Evolutionary conservation across 2,113 vertebrate genomes (phyloP), one percentile per base, ranked within the genome.

Genomic region (Ameiurus melas): DNA sequence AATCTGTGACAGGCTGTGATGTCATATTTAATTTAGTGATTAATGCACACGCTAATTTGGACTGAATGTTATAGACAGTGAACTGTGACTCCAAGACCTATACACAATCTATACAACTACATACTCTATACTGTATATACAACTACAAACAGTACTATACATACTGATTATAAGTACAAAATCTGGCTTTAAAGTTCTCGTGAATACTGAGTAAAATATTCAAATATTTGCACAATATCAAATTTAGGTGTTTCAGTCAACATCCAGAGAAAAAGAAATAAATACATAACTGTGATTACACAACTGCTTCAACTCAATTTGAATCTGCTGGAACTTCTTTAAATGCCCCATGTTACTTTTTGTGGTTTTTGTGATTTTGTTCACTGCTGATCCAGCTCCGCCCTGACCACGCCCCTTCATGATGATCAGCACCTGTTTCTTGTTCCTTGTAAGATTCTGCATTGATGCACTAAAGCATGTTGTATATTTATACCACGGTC

Each of bases 1-100:
- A 83, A 90, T 90, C 83, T 85, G 78, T 89, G 90, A 87, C 90
- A 87, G 77, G 88, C 68, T 89, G 86, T 87, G 85, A 89, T 89
- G 90, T 87, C 88, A 78, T 70, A 51, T 19, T 84, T 77, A 85
- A 83, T 55, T 68, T 60, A 75, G 58, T 82, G 43, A 89, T 77
- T 85, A 66, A 85, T 78, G 51, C 60, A 53, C 53, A 70, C 25
- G 19, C 80, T 47, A 84, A 55, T 20, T 75, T 62, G 10, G n/a
- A 62, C 80, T 73, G 16, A 60, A 20, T 60, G 7, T 36, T 62
- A 47, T 58, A 85, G 36, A 77, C 70, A 78, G 13, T 30, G 53
- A 71, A 60, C 8, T 4, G 17, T 8, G 30, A 22, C 1, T 58
- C 2, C 53, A n/a, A 83, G 3, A 66, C n/a, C 36, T 73, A 19